Conservation (phyloP, 2,888 invertebrate species). For the Ormyrus nitidulus region DNA sequence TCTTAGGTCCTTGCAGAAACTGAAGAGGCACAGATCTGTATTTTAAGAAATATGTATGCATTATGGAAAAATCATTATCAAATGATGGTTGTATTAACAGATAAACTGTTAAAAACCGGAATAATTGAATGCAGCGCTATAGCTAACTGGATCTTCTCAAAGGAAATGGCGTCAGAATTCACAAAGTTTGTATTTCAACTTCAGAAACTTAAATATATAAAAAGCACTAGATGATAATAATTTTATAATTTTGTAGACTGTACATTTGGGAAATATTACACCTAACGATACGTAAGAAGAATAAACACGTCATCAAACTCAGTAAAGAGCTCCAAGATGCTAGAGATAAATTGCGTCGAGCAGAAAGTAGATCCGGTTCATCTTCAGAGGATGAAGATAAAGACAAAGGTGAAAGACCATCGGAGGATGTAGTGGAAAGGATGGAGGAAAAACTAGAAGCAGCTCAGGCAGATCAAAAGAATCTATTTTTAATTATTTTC, state of each 20-base stretch:
- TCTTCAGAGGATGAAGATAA: slow-evolving; percentile 88
- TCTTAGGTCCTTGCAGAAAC: slow-evolving; percentile 89
- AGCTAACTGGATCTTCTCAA: slow-evolving; percentile 98
- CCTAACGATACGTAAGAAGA: slow-evolving; percentile 96
- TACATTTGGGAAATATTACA: slow-evolving; percentile 98
- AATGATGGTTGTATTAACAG: slow-evolving; percentile 97
- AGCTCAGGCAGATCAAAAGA: slow-evolving; percentile 97
- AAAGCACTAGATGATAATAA: slow-evolving; percentile 8
- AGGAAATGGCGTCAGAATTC: slow-evolving; percentile 93
- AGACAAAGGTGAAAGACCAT: slow-evolving; percentile 80
- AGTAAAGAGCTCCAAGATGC: slow-evolving; percentile 89
- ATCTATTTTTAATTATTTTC: slow-evolving; percentile 96
- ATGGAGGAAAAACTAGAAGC: slow-evolving; percentile 97
- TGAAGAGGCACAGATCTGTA: slow-evolving; percentile 96
- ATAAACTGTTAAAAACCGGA: slow-evolving; percentile 98
- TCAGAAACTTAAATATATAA: neutral
- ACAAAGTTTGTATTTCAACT: slow-evolving; percentile 79
- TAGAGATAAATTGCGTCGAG: slow-evolving; percentile 89
- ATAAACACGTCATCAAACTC: slow-evolving; percentile 92
- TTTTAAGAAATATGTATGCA: slow-evolving; percentile 93
- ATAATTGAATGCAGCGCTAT: slow-evolving; percentile 98
- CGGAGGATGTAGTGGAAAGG: slow-evolving; percentile 92
- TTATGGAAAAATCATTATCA: slow-evolving; percentile 98
- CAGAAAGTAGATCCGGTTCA: slow-evolving; percentile 86
- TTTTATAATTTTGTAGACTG: slow-evolving; percentile 78